Base-by-base conservation (phyloP, 2,113 vertebrate genomes). In the Craseonycteris thonglongyai region DNA sequence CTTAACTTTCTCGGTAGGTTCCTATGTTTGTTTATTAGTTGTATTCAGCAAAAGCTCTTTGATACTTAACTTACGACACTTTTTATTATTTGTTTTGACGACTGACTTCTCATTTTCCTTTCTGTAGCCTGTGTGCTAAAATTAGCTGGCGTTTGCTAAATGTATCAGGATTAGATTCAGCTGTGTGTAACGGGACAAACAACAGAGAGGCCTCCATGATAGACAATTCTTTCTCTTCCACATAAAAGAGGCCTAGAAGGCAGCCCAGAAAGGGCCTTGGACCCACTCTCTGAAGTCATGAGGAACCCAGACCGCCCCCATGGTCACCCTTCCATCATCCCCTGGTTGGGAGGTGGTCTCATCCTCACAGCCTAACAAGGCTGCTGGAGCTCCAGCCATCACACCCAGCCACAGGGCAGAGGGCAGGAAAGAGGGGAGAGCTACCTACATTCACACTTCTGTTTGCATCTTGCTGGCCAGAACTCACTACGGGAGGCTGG, bases 71-170 rank as follows among this genome's bases (percentile, higher is more conserved):
- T 81, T 88, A 49, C 9, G 15, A 87, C 51, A 66, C 24, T 59
- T 75, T 83, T 81, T 68, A 88, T 65, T 59, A 47, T 91, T 82
- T 91, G 90, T 91, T 93, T 65, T 71, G 74, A 86, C 51, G 42
- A 59, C 35, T 40, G 42, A n/a, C 68, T 88, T 86, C 83, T 91
- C 45, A 51, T 93, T 96, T 87, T 92, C 38, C 33, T 75, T 95
- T 91, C 69, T 89, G 86, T 87, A 90, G 59, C 16, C n/a, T 80
- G 61, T 80, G 61, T 90, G 65, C 75, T 97, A 97, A 93, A 96
- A 87, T 94, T 92, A 95, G 88, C 84, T 72, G 85, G 63, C 38
- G 80, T 84, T 90, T 83, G 61, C 56, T 78, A 69, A 91, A 91
- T 54, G 49, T 68, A 16, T 84, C 61, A 65, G 87, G 65, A 83